phyloP scores from a whole-genome alignment of 1,140 invertebrate genomes.

The Dufourea novaeangliae region DNA sequence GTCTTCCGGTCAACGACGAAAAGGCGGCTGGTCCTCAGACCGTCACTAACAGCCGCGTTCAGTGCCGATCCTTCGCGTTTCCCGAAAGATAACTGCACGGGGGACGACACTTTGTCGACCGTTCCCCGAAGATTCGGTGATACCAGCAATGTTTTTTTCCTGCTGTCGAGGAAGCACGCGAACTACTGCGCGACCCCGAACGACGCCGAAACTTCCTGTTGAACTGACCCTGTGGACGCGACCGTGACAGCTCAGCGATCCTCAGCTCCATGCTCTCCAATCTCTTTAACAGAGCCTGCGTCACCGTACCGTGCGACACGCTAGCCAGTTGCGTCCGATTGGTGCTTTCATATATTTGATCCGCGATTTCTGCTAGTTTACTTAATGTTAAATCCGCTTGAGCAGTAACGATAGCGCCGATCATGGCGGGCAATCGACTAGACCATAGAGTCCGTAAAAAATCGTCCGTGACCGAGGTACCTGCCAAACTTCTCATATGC shows the following conservation, averaged over 20 bases:
- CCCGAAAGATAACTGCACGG: background rate
- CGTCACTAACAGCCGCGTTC: background rate
- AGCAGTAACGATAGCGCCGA: too few relatives aligned
- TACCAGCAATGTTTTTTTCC: background rate
- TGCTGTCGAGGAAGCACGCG: background rate
- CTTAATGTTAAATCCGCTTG: background rate
- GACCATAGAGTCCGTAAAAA: slow-evolving; percentile 55
- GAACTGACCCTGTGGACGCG: background rate
- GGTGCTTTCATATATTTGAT: slow-evolving; percentile 14
- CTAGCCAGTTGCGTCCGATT: background rate
- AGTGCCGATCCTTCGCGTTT: background rate
- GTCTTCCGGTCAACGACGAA: background rate
- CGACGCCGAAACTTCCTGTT: too few relatives aligned
- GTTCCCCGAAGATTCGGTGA: background rate
- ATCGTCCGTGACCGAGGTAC: slow-evolving; percentile 27
- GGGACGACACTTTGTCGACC: background rate
- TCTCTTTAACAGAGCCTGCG: background rate
- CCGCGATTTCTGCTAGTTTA: slow-evolving; percentile 33
- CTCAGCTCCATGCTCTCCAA: background rate
- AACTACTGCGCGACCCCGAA: background rate
- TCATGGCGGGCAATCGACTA: slow-evolving; percentile 47
- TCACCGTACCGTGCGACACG: background rate
- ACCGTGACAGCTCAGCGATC: background rate
- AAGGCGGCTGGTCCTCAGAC: background rate
- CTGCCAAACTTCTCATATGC: slow-evolving; percentile 45